phyloP scores from a whole-genome alignment of 2,888 invertebrate genomes.

The Machimus atricapillus region DNA sequence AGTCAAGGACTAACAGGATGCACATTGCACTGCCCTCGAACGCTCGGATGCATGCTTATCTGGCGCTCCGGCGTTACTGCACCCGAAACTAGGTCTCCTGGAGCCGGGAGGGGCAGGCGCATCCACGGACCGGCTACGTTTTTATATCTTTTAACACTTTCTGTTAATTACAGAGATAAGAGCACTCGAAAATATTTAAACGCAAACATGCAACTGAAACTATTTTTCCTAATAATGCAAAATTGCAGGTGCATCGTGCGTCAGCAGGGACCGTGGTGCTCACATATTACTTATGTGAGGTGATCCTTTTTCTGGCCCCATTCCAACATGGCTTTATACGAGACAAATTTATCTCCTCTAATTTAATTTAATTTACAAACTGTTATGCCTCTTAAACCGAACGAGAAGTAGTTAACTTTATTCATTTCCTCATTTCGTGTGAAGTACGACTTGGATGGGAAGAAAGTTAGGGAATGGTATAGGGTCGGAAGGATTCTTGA shows the following conservation, averaged over 20 bases:
- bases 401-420: not conserved
- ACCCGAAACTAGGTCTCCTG: not conserved
- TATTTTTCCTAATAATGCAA: not conserved
- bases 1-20: slow-evolving; percentile 19
- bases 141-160: not conserved
- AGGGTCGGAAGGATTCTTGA: not conserved
- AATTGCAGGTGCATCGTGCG: not conserved
- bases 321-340: not conserved
- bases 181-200: not conserved
- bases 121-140: not conserved
- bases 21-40: not conserved
- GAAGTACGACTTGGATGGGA: not conserved
- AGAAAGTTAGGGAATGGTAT: not conserved
- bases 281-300: not conserved
- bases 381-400: not conserved
- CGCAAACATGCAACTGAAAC: not conserved
- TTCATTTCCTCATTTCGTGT: not conserved
- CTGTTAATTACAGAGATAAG: not conserved
- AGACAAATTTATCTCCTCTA: not conserved
- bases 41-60: not conserved
- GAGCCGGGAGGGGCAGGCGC: not conserved
- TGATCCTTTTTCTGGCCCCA: not conserved
- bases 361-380: not conserved
- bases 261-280: not conserved
- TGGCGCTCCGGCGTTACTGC: not conserved